Base-by-base conservation (phyloP, 2,113 vertebrate genomes). In the Tetraodon nigroviridis region DNA sequence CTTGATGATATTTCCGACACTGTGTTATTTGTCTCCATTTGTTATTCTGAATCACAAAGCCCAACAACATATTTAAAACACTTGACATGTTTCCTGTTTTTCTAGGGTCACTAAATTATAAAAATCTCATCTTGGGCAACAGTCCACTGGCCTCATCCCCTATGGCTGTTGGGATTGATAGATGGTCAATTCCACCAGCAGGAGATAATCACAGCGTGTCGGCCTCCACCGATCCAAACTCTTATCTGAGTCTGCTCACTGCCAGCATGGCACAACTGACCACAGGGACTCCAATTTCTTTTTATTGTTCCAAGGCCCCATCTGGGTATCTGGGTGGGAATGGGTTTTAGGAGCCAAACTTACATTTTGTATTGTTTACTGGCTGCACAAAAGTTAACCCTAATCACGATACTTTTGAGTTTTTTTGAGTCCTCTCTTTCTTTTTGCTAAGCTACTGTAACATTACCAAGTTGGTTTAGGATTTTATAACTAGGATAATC, bases 231-330 rank as follows among this genome's bases (percentile, higher is more conserved):
- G 76, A 90, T 89, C 86, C 85, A 76, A 71, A 75, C 70, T 78
- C 89, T 91, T 91, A 91, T 91, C 90, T 84, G 69, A 51, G 76
- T 85, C 81, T 84, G 80, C 81, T 79, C 77, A 68, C 72, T 75
- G 82, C 83, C 77, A 69, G 80, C 69, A 52, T 55, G 69, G 67
- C 65, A 53, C 81, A 84, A 85, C 86, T 85, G 81, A 87, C 84
- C 75, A 75, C 50, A 66, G 81, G 71, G 81, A 82, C 82, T 71
- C 24, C n/a, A 58, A 53, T 76, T 80, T 78, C 65, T 61, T 67
- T 81, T 66, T 75, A 84, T 81, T 85, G 84, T 86, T 79, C 67
- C 58, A 49, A 42, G 62, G 55, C 56, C 69, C 67, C 4, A 6
- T n/a, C 44, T 46, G 15, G 32, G 32, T 10, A 37, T 37, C 32